These are phyloP conservation scores for Spinus pinus DNA, from an alignment of 2,797 vertebrate species.

Conservation along the genomic window DNA sequence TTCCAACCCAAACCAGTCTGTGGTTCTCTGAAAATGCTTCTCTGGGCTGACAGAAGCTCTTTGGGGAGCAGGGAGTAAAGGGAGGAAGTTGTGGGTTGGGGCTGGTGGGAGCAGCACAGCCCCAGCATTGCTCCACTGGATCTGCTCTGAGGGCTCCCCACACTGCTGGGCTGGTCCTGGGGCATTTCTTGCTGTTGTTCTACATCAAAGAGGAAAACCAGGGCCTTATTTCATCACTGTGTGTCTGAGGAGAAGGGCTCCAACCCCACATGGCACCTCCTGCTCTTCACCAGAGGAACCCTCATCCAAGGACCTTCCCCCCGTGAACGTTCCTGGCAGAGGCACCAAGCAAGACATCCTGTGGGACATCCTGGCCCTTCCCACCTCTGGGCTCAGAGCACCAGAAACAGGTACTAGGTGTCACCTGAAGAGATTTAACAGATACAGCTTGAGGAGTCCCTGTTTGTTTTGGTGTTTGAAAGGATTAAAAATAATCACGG, in stretches of 20 bases:
- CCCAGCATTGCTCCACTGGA: accelerated
- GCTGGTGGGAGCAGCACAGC: neutral
- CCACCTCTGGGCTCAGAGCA: neutral
- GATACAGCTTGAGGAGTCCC: neutral
- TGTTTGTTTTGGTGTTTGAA: constrained; percentile 1
- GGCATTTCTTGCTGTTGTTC: neutral
- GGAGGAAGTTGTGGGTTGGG: neutral
- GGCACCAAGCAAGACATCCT: neutral
- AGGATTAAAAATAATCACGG: neutral
- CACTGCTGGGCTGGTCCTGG: neutral
- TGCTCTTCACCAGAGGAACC: neutral
- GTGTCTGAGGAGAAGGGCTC: neutral
- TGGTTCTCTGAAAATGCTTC: neutral
- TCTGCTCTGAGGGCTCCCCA: neutral
- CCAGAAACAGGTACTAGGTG: neutral
- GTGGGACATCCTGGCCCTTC: neutral
- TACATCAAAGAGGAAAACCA: accelerated
- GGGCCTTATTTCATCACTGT: neutral
- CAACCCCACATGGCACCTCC: neutral
- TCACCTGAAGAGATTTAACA: neutral
- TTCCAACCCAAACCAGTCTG: neutral
- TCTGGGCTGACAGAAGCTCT: neutral
- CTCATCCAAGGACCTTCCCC: neutral
- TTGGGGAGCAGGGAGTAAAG: neutral
- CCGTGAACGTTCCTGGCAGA: neutral